phyloP scores from a whole-genome alignment of 2,888 invertebrate genomes.

The Zele albiditarsus region DNA sequence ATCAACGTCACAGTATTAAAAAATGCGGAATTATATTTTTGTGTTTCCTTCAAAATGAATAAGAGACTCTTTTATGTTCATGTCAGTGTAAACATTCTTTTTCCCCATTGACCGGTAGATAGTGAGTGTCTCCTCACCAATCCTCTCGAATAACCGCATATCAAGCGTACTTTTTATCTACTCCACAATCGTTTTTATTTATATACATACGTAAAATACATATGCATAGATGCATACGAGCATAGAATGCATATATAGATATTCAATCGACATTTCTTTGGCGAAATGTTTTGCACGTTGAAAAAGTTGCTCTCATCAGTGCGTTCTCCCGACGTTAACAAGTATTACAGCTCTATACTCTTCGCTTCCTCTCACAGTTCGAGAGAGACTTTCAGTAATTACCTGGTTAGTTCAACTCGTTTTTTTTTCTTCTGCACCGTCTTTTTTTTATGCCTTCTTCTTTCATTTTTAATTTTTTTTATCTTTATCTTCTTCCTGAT shows the following conservation, averaged over 20 bases:
- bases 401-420: not conserved
- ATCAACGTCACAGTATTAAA: too few species aligned
- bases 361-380: not conserved
- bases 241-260: not conserved
- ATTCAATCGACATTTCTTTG: not conserved
- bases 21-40: too few species aligned
- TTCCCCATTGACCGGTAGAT: not conserved
- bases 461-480: not conserved
- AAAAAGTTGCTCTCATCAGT: not conserved
- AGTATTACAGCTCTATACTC: not conserved
- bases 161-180: not conserved
- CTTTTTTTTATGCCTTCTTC: not conserved
- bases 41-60: too few species aligned
- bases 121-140: not conserved
- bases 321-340: not conserved
- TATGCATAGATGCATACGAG: not conserved
- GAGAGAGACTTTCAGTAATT: constrained; percentile 13
- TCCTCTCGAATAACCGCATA: not conserved
- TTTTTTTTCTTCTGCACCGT: not conserved
- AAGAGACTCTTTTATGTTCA: too few species aligned
- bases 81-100: too few species aligned
- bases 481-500: not conserved
- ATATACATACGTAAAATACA: not conserved
- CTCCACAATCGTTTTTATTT: not conserved
- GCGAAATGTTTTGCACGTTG: not conserved